phyloP scores from a whole-genome alignment of 1,140 invertebrate species.

The Drosophila pectinifera region DNA sequence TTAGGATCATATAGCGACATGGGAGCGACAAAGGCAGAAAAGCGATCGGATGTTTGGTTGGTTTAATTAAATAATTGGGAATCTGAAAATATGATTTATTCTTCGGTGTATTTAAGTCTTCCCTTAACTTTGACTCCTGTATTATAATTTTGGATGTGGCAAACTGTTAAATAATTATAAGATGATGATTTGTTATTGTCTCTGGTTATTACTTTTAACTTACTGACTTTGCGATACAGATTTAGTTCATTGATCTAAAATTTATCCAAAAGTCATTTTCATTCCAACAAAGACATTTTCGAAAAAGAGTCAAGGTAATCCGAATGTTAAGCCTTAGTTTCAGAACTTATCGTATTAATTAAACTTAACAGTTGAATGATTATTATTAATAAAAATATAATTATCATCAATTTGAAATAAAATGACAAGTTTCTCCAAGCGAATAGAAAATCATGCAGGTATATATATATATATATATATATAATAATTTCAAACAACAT shows the following conservation, averaged over 20 bases:
- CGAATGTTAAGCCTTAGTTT: too few species aligned
- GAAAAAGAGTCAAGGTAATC: too few species aligned
- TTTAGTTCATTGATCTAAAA: not conserved
- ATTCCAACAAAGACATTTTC: not conserved
- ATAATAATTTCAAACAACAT: not conserved
- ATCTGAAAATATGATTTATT: not conserved
- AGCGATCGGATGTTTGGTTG: too few species aligned
- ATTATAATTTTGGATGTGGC: not conserved
- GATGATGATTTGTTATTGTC: too few species aligned
- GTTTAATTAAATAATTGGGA: not conserved
- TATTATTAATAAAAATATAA: too few species aligned
- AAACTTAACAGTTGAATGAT: too few species aligned
- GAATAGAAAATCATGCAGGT: too few species aligned
- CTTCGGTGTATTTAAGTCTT: not conserved
- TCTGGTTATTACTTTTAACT: not conserved
- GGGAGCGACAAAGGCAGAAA: not conserved
- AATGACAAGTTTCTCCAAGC: not conserved
- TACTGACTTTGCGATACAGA: not conserved
- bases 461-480: too few species aligned
- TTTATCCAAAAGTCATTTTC: not conserved
- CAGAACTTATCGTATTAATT: too few species aligned
- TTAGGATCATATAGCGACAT: constrained; percentile 3
- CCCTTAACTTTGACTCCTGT: not conserved
- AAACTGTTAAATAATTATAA: not conserved
- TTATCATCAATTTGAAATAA: not conserved